Evolutionary conservation across 2,888 invertebrate genomes (phyloP), one percentile per base, ranked within the genome.

Genomic region (Troides oblongomaculatus): DNA sequence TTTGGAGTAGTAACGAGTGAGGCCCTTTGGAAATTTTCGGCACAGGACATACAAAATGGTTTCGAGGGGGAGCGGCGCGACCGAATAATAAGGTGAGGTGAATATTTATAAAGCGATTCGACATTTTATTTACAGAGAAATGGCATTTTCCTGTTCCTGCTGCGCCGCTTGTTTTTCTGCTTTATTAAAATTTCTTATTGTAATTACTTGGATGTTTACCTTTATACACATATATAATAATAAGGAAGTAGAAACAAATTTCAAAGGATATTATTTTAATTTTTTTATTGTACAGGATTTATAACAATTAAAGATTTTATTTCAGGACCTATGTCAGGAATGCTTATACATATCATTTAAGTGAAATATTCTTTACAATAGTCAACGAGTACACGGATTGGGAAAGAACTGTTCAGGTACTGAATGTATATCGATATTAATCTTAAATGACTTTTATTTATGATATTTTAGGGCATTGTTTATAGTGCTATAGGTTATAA

Each of bases 381-480:
- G 97, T 98, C 74, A 99, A 99, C 84, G 99, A 99, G 84, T 99
- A 99, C 85, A 99, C 99, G 43, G 98, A 99, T 87, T 99, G 99
- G 99, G 97, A 97, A 81, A 93, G 97, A 77, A 97, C 97, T 56
- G 97, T 97, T 17, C 93, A 93, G 86, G 93, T 93, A 82, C 82
- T 77, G 71, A 67, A 17, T 18, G 58, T 56, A 14, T 50, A 50
- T 50, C 12, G 0, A 50, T 50, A 50, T 50, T 17, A 17, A 50
- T 50, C 6, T 50, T 12, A 17, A 50, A 50, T 50, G 18, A 17
- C 12, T 50, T 17, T 50, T 7, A 17, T 0, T 50, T 17, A 17
- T 17, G 4, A 50, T 7, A 50, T 50, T 17, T 50, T 17, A 50
- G 50, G 2, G 50, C 18, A 50, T 6, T 21, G 5, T 50, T 17